These are phyloP conservation scores for Chamaea fasciata DNA, from an alignment of 2,113 vertebrate species.

Conservation along the genomic window DNA sequence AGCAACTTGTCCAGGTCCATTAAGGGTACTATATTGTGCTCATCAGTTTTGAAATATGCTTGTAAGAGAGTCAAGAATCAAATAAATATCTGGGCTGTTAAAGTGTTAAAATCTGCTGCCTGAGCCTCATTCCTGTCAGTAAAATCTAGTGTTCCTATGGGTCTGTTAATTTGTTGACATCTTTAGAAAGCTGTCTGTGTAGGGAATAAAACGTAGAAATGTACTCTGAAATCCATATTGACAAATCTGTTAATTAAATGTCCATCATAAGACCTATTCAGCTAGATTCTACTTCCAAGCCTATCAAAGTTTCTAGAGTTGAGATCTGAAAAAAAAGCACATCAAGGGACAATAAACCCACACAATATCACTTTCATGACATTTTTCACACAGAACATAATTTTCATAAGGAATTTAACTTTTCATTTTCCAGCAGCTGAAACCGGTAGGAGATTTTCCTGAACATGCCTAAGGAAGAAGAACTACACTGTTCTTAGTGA, in stretches of 20 bases:
- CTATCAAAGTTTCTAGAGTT: neutral
- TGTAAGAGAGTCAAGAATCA: neutral
- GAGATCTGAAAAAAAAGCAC: neutral
- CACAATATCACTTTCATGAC: neutral
- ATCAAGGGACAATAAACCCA: neutral
- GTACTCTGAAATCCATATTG: neutral
- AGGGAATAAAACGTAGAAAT: neutral
- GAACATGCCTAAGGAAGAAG: neutral
- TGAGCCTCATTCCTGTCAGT: neutral
- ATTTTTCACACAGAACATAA: neutral
- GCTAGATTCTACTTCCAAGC: neutral
- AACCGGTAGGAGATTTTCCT: neutral
- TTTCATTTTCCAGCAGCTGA: neutral
- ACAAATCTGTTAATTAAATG: slow-evolving; percentile 3
- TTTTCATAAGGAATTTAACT: neutral
- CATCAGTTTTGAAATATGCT: neutral
- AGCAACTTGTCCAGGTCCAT: neutral
- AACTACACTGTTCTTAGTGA: neutral
- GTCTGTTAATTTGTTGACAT: neutral
- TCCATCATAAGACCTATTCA: neutral
- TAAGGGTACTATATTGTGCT: neutral
- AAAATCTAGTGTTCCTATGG: neutral
- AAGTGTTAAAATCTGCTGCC: neutral
- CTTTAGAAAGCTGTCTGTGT: neutral
- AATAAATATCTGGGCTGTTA: neutral